Conservation (phyloP, 2,888 invertebrate genomes). For the Ennomos fuscantarius region DNA sequence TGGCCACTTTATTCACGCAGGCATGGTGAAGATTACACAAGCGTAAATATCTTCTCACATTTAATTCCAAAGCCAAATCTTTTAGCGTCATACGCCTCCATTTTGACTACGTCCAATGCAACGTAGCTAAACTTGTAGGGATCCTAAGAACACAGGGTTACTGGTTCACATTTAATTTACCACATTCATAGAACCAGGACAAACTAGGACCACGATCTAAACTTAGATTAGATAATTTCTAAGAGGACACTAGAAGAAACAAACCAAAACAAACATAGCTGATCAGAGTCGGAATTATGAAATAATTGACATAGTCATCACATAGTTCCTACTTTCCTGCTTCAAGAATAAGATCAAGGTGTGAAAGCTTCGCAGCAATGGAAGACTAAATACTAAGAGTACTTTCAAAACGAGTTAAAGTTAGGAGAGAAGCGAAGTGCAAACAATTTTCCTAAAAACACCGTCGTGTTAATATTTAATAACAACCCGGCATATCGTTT, state of each 20-base stretch:
- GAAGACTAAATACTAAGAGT: conserved; percentile 77
- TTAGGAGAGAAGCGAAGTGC: conserved; percentile 66
- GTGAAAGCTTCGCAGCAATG: conserved; percentile 76
- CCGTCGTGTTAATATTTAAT: conserved; percentile 65
- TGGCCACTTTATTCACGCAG: too few relatives aligned
- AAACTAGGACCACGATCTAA: conserved; percentile 74
- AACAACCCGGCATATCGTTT: conserved; percentile 64
- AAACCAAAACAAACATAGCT: conserved; percentile 54
- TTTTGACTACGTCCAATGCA: conserved; percentile 59
- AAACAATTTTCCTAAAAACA: conserved; percentile 63
- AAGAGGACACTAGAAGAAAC: conserved; percentile 55
- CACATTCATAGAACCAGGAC: conserved; percentile 76
- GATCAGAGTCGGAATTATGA: conserved; percentile 72
- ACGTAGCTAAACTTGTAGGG: conserved; percentile 60
- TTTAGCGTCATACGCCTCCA: conserved; percentile 1
- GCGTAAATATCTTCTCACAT: background rate
- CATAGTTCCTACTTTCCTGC: conserved; percentile 80
- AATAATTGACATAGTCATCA: conserved; percentile 85
- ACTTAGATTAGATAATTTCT: conserved; percentile 58
- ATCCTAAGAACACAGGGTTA: conserved; percentile 77
- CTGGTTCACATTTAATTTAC: conserved; percentile 78
- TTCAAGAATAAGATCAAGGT: conserved; percentile 68
- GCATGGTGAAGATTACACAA: background rate
- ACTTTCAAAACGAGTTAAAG: conserved; percentile 51
- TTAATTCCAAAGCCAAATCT: too few relatives aligned